These are phyloP conservation scores for Allygus modestus DNA, from an alignment of 2,888 invertebrate species.

Conservation along the genomic window DNA sequence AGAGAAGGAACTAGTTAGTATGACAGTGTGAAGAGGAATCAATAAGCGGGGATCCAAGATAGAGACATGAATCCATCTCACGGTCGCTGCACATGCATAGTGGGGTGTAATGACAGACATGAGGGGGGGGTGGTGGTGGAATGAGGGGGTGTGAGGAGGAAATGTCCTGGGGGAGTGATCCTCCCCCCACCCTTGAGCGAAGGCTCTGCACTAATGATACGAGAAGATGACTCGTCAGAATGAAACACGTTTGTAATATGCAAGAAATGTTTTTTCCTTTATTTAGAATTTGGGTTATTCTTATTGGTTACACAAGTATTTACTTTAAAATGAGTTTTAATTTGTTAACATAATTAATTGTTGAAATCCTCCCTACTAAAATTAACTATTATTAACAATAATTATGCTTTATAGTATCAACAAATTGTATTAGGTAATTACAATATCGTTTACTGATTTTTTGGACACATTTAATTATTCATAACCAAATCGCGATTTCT, in stretches of 20 bases:
- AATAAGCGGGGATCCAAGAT: conserved; percentile 47
- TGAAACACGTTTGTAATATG: neutral
- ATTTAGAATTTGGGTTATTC: no score
- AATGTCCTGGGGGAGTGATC: neutral
- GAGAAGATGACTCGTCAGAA: conserved; percentile 36
- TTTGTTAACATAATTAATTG: no score
- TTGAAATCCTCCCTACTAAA: no score
- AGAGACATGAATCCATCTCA: conserved; percentile 30
- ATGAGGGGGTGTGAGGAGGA: neutral
- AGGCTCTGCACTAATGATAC: conserved; percentile 32
- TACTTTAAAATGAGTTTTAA: no score
- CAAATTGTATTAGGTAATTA: no score
- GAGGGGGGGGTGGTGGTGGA: neutral
- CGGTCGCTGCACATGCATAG: conserved; percentile 43
- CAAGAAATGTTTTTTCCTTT: no score
- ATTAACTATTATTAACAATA: no score
- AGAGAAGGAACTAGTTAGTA: neutral
- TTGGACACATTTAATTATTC: no score
- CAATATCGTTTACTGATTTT: no score
- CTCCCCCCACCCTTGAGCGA: neutral
- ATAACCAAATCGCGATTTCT: no score
- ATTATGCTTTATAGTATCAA: no score
- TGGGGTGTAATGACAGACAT: conserved; percentile 41
- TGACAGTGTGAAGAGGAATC: conserved; percentile 40
- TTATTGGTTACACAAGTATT: no score